These are phyloP conservation scores for Grapholita molesta DNA, from an alignment of 1,140 invertebrate species.

Conservation along the genomic window DNA sequence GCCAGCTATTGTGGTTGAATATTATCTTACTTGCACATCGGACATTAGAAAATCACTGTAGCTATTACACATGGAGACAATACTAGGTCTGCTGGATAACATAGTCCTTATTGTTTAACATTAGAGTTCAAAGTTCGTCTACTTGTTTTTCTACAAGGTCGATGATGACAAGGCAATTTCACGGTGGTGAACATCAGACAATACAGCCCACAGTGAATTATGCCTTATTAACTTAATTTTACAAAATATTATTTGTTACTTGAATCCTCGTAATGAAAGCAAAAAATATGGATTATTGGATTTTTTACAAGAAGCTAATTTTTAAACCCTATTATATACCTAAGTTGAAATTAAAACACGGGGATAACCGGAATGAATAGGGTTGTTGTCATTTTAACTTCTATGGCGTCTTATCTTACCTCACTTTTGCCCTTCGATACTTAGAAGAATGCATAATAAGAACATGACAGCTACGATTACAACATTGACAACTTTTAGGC, in stretches of 20 bases:
- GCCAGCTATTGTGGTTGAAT: background rate
- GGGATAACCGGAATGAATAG: too few species aligned
- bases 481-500: too few species aligned
- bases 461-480: too few species aligned
- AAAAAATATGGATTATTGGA: too few species aligned
- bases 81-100: background rate
- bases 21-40: constrained; percentile 5
- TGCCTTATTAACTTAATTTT: background rate
- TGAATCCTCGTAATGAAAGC: background rate
- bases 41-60: background rate
- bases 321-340: too few species aligned
- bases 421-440: too few species aligned
- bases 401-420: too few species aligned
- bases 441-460: too few species aligned
- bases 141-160: constrained; percentile 36
- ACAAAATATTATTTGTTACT: background rate
- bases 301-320: too few species aligned
- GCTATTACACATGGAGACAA: background rate
- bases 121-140: background rate
- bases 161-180: constrained; percentile 41
- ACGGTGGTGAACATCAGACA: constrained; percentile 38
- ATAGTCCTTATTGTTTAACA: background rate
- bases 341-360: too few species aligned
- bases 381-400: too few species aligned
- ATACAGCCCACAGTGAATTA: constrained; percentile 16